Conservation (phyloP, 2,113 vertebrate species). For the Taxidea taxus region DNA sequence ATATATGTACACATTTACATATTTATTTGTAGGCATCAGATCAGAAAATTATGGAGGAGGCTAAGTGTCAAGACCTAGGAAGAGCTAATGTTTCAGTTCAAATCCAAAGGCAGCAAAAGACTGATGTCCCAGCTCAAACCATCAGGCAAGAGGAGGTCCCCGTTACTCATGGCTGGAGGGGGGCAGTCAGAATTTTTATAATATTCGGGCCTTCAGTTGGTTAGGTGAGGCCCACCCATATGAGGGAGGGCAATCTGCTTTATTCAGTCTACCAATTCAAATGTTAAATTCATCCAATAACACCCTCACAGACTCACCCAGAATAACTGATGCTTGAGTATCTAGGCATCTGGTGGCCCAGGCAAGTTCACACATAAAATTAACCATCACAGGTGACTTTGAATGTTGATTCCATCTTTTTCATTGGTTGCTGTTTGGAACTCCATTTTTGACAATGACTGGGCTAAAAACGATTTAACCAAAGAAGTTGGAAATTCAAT, state of each 20-base stretch:
- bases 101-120: background rate
- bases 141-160: background rate
- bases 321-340: background rate
- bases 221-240: background rate
- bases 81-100: background rate
- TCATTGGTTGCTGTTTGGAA: background rate
- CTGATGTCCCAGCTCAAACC: background rate
- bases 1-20: background rate
- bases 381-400: background rate
- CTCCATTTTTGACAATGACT: background rate
- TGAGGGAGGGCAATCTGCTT: background rate
- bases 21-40: background rate
- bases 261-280: background rate
- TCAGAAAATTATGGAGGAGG: background rate
- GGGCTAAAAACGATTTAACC: background rate
- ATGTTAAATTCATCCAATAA: background rate
- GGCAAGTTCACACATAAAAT: background rate
- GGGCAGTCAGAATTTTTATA: background rate
- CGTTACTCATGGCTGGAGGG: too few species aligned
- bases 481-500: background rate
- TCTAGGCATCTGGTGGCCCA: background rate
- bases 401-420: background rate
- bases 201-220: background rate
- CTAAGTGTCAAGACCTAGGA: background rate
- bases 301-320: background rate